Evolutionary conservation across 2,888 invertebrate genomes (phyloP), one percentile per base, ranked within the genome.

Genomic region (Clusia tigrina): DNA sequence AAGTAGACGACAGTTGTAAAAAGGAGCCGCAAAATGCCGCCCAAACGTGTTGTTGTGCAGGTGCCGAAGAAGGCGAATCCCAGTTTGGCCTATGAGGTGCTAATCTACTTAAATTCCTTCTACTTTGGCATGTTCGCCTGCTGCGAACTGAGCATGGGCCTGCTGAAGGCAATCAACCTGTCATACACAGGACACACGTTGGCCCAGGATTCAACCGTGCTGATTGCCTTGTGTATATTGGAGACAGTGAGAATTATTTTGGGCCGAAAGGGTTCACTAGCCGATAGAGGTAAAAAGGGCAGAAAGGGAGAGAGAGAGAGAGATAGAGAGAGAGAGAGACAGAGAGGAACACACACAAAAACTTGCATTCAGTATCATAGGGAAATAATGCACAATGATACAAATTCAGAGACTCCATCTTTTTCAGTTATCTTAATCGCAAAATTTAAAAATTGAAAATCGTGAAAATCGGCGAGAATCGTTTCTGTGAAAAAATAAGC

Each of bases 71-170:
- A 89, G 85, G 87, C 91, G 74, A 92, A 91, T 83, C 91, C 92
- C 5, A 92, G 92, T 76, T 85, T 94, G 79, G 90, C 90, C 6
- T 93, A 93, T 76, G 93, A 94, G 86, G 92, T 94, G 81, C 84
- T 93, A 37, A 87, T 94, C 73, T 93, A 93, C 81, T 84, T 94
- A 66, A 93, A 94, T 83, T 92, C 91, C 48, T 93, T 93, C 84
- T 94, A 94, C 84, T 91, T 93, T 80, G 92, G 92, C 68, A 90
- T 93, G 89, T 93, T 93, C 83, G 90, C 91, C 42, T 88, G 91
- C 58, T 92, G 92, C 81, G 93, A 94, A 85, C 86, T 92, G 69
- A 90, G 90, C 54, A 91, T 93, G 88, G 91, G 91, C 65, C 86
- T 91, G 68, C 87, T 93, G 69, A 94, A 94, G 84, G 91, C 90